Base-by-base conservation (phyloP, 2,113 vertebrate species). In the Lepidothrix coronata region DNA sequence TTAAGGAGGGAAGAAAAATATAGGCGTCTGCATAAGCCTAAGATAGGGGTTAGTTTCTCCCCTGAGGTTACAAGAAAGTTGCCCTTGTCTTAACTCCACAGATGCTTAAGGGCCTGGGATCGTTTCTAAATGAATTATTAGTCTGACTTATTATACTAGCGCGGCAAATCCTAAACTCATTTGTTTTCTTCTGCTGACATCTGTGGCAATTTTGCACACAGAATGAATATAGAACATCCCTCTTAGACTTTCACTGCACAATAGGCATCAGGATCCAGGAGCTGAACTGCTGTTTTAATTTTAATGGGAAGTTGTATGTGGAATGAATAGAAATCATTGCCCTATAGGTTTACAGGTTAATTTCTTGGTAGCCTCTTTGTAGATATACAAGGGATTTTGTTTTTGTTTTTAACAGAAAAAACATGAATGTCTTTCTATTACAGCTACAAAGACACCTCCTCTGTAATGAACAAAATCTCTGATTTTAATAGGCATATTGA, bases 131-230 rank as follows among this genome's bases (percentile, higher is more conserved):
- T 74, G 18, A 89, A 76, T 94, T 85, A 87, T 63, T 94, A 81
- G 39, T 48, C 65, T 86, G 66, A 46, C 27, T 93, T 85, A 59
- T 14, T 74, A 62, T 71, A 87, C 46, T 43, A 71, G 12, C 3
- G 18, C 51, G 84, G 72, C 63, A 89, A 94, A 81, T 89, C 24
- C 61, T 81, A 67, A 94, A 84, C 15, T 59, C 14, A 48, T 94
- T 91, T 93, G 22, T 91, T 96, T 91, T 77, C 23, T 89, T 87
- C 55, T 91, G 30, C 35, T 88, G 77, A 87, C 72, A 91, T 85
- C 31, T 63, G 58, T 57, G 49, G 17, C 54, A 87, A 68, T 87
- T 92, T 90, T 91, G 43, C 74, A 78, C 73, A 67, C 65, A 79
- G 52, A 83, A 86, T 70, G 54, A 92, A 85, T 87, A 73, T 16